Evolutionary conservation across 2,888 invertebrate species (phyloP).

Genomic region (Dusona sp.): DNA sequence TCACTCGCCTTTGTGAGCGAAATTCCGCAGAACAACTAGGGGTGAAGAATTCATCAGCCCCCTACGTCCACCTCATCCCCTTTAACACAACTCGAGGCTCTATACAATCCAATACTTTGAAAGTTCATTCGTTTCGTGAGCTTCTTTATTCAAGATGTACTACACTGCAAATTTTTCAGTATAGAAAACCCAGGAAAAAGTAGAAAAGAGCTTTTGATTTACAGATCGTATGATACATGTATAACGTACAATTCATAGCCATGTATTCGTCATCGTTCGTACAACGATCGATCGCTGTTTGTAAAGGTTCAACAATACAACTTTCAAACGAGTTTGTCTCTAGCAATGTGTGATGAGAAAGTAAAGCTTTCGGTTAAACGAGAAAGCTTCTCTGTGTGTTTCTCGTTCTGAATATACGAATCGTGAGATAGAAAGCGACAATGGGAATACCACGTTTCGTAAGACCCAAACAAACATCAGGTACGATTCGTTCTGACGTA

Average conservation of each 20-base stretch:
- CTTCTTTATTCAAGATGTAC: constrained; percentile 52
- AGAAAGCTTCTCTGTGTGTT: not conserved
- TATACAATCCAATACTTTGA: constrained; percentile 49
- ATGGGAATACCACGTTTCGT: not conserved
- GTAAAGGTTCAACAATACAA: constrained; percentile 16
- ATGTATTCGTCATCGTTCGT: constrained; percentile 20
- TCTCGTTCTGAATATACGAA: not conserved
- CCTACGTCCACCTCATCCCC: not conserved
- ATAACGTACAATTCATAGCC: constrained; percentile 1
- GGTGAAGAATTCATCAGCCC: constrained; percentile 56
- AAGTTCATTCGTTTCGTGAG: constrained; percentile 52
- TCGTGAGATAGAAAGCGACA: not conserved
- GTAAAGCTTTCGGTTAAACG: constrained; percentile 8
- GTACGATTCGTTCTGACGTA: not conserved
- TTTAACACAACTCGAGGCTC: constrained; percentile 7
- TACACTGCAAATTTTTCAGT: constrained; percentile 42
- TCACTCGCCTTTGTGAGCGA: constrained; percentile 59
- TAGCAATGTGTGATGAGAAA: constrained; percentile 27
- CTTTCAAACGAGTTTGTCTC: constrained; percentile 1
- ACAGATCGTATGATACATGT: constrained; percentile 19
- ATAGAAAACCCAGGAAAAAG: constrained; percentile 14
- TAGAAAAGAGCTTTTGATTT: constrained; percentile 45
- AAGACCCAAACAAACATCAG: not conserved
- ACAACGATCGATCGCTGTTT: constrained; percentile 41
- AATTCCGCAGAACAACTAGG: constrained; percentile 33